These are phyloP conservation scores for Sphyrna mokarran DNA, from an alignment of 2,113 vertebrate species.

Conservation along the genomic window DNA sequence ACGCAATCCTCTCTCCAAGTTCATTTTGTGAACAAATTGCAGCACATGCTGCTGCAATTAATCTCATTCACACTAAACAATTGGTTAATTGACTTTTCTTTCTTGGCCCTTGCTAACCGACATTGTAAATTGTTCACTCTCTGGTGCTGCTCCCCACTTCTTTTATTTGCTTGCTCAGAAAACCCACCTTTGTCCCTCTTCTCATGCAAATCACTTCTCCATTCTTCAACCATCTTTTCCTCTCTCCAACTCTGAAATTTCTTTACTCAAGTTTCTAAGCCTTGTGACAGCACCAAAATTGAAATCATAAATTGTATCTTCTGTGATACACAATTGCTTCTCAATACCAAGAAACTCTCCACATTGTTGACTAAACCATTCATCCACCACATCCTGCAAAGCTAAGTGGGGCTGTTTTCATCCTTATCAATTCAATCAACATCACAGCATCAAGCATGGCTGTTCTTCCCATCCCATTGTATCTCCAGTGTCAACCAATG, in stretches of 20 bases:
- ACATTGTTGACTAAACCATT: neutral
- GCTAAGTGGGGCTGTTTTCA: neutral
- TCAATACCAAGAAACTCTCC: neutral
- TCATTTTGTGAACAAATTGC: neutral
- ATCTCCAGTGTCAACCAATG: neutral
- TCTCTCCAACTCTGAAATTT: neutral
- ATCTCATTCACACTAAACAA: neutral
- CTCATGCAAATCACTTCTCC: neutral
- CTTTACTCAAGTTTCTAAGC: neutral
- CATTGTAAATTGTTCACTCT: neutral
- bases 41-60: neutral
- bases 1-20: neutral
- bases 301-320: neutral
- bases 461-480: neutral
- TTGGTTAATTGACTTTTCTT: neutral
- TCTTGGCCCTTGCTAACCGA: neutral
- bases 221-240: neutral
- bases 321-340: neutral
- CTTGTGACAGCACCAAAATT: neutral
- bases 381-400: too few species aligned
- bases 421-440: neutral
- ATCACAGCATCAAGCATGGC: too few species aligned
- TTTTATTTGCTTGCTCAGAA: neutral
- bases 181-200: neutral
- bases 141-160: neutral